A percentile compares a stretch with the other conserved stretches of the same genome.
These are phyloP conservation scores for Trematocara caparti DNA, from an alignment of 2,797 vertebrate genomes.

Conservation along the genomic window DNA sequence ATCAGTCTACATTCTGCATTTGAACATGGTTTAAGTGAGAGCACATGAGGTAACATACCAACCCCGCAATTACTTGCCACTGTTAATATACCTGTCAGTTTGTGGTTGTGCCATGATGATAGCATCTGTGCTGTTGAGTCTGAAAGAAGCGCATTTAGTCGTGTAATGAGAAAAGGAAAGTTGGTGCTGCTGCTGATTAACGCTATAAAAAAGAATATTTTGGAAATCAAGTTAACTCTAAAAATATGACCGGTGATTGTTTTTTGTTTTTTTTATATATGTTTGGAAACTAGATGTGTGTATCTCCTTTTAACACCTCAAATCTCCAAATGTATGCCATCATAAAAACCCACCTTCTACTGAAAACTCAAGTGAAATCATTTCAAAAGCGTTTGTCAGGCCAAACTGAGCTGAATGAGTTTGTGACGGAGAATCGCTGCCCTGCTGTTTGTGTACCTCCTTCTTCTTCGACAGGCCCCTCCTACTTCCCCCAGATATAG, in stretches of 20 bases:
- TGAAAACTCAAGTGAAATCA: background rate
- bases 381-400: background rate
- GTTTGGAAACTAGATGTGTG: background rate
- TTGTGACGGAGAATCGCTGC: constrained; percentile 31
- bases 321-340: background rate
- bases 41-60: constrained; percentile 57
- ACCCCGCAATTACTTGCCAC: constrained; percentile 42
- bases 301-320: background rate
- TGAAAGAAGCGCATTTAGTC: constrained; percentile 15
- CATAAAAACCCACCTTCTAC: background rate
- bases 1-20: constrained; percentile 36
- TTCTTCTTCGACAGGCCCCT: constrained; percentile 70
- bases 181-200: background rate
- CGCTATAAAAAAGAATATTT: background rate
- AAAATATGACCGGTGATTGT: background rate
- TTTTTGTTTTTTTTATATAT: no score
- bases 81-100: constrained; percentile 48
- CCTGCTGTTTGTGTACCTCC: constrained; percentile 65
- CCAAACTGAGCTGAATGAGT: constrained; percentile 24
- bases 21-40: constrained; percentile 32
- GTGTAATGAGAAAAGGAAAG: background rate
- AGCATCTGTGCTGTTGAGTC: constrained; percentile 15
- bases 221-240: background rate
- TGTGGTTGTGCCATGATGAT: constrained; percentile 60
- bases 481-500: constrained; percentile 75